Conservation (phyloP, 2,888 invertebrate genomes). For the Anaspis maculata region DNA sequence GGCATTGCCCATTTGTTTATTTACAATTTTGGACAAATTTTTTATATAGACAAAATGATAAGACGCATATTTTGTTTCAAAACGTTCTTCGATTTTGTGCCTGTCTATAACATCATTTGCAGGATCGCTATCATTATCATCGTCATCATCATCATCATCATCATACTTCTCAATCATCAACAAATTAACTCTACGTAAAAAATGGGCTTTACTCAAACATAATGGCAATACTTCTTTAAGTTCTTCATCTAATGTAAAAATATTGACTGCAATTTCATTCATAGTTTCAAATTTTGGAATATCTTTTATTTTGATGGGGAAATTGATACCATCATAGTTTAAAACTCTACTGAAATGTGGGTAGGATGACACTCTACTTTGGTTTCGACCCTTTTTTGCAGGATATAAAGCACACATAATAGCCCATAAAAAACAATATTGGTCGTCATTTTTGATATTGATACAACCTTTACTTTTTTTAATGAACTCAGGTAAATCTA, state of each 20-base stretch:
- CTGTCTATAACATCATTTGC: neutral
- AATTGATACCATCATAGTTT: too few species aligned
- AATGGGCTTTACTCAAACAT: neutral
- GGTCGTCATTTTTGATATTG: constrained; percentile 3
- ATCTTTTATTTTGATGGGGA: too few species aligned
- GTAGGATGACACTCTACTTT: neutral
- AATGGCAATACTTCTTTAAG: constrained; percentile 2
- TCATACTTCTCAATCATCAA: neutral
- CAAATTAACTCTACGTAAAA: constrained; percentile 3
- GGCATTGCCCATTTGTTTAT: too few species aligned
- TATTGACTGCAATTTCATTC: too few species aligned
- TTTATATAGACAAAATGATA: constrained; percentile 5
- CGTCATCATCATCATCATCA: neutral
- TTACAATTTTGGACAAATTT: constrained; percentile 1
- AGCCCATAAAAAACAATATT: constrained; percentile 3
- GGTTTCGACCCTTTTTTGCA: neutral
- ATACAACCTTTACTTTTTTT: constrained; percentile 3
- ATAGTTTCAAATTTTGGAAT: too few species aligned
- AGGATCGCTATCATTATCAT: neutral
- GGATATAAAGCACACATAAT: constrained; percentile 1
- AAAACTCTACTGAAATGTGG: too few species aligned
- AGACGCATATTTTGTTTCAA: too few species aligned
- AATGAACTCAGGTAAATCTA: constrained; percentile 4
- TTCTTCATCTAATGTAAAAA: constrained; percentile 1
- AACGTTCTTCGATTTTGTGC: too few species aligned